Conservation (phyloP, 2,888 invertebrate species). For the Chaitophorus viminalis region DNA sequence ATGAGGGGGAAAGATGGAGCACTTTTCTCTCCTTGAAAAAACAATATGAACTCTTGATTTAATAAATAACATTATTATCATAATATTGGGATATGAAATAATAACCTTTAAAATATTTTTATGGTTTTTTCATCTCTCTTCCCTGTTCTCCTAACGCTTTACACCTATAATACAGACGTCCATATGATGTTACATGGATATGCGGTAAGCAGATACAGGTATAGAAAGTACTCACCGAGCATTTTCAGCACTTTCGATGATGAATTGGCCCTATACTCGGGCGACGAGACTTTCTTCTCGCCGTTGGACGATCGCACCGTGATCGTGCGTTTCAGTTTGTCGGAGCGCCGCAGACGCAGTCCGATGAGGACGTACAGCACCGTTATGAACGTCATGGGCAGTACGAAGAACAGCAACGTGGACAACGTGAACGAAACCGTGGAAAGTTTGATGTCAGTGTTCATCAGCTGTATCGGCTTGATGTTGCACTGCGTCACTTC, state of each 20-base stretch:
- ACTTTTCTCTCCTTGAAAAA: no score
- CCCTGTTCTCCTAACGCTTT: no score
- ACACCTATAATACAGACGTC: no score
- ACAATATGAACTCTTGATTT: no score
- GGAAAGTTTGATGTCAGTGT: constrained; percentile 68
- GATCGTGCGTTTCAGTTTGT: constrained; percentile 65
- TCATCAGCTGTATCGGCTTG: constrained; percentile 67
- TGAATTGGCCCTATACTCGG: constrained; percentile 68
- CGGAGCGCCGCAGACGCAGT: constrained; percentile 69
- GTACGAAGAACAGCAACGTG: constrained; percentile 73
- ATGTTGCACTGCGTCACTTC: constrained; percentile 68
- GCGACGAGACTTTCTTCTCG: constrained; percentile 57
- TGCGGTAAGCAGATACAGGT: no score
- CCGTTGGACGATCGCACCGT: constrained; percentile 67
- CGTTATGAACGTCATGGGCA: constrained; percentile 74
- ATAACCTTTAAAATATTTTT: no score
- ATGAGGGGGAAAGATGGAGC: no score
- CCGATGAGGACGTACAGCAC: constrained; percentile 72
- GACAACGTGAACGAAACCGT: constrained; percentile 72
- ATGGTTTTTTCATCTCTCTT: no score
- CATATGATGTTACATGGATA: no score
- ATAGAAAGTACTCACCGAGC: constrained; percentile 76
- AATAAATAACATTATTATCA: no score
- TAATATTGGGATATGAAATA: no score
- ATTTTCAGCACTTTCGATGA: constrained; percentile 79